Percentiles rank a stretch among this genome's conserved stretches.
Conservation (phyloP, 2,797 vertebrate genomes). For the Simalia tracyae region DNA sequence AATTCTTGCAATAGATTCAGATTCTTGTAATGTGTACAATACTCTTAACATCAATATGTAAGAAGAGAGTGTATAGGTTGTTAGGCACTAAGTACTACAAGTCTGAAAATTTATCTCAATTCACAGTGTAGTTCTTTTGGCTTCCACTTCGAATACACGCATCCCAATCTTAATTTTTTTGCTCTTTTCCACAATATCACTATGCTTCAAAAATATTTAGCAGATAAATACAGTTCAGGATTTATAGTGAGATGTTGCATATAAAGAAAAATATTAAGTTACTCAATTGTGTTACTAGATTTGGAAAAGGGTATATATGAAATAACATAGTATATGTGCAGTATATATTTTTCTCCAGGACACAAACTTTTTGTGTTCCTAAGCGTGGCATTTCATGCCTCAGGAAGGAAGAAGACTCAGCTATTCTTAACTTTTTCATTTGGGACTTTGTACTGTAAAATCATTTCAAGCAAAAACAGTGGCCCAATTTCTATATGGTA, state of each 20-base stretch:
- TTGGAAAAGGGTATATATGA: background rate
- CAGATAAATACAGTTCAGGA: too few species aligned
- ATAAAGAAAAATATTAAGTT: background rate
- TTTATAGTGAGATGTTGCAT: background rate
- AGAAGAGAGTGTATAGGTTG: background rate
- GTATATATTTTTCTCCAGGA: background rate
- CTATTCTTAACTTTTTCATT: background rate
- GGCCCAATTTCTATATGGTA: background rate
- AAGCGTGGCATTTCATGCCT: background rate
- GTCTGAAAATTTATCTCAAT: background rate
- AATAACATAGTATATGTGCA: too few species aligned
- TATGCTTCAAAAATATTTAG: background rate
- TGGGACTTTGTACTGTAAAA: background rate
- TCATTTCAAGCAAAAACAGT: background rate
- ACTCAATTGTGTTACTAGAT: too few species aligned
- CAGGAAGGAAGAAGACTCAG: background rate
- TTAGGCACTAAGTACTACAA: background rate
- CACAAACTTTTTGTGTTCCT: background rate
- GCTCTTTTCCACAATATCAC: background rate
- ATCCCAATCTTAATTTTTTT: background rate
- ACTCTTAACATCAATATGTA: too few species aligned
- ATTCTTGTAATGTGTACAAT: too few species aligned
- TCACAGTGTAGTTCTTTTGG: background rate
- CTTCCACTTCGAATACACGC: too few species aligned
- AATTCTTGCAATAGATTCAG: background rate